phyloP scores from a whole-genome alignment of 2,113 vertebrate genomes.

The Chlorodrepanis virens region DNA sequence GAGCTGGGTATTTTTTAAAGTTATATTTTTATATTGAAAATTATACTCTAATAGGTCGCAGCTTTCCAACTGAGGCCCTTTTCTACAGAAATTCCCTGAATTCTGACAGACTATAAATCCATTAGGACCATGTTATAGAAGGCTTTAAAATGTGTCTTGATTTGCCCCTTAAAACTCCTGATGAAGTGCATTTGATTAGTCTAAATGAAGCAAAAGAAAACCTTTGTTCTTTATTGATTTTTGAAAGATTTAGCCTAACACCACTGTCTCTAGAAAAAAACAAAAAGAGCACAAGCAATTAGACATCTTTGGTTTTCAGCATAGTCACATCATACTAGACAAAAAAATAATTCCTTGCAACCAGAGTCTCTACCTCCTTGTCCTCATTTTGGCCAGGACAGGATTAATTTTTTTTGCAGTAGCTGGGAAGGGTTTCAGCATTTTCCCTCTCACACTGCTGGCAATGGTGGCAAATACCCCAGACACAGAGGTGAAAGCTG shows the following conservation, averaged over 20 bases:
- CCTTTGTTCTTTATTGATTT: background rate
- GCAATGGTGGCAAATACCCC: background rate
- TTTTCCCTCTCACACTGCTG: background rate
- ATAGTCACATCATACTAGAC: background rate
- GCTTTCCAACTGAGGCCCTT: background rate
- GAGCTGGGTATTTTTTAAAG: fast-evolving
- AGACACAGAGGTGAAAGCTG: background rate
- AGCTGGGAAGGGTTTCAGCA: background rate
- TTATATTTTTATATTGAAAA: background rate
- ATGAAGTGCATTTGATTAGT: background rate
- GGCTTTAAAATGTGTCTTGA: background rate
- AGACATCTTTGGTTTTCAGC: background rate
- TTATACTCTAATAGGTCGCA: background rate
- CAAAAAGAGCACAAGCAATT: background rate
- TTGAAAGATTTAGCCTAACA: background rate
- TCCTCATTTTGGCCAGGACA: background rate
- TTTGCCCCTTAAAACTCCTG: background rate
- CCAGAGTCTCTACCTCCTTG: background rate
- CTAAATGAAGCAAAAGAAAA: background rate
- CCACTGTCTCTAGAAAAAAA: background rate
- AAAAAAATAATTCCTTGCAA: background rate
- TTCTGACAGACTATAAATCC: background rate
- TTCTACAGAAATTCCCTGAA: background rate
- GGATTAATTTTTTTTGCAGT: background rate
- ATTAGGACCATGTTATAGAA: background rate